Conservation (phyloP, 2,797 vertebrate genomes). For the Microcaecilia unicolor region DNA sequence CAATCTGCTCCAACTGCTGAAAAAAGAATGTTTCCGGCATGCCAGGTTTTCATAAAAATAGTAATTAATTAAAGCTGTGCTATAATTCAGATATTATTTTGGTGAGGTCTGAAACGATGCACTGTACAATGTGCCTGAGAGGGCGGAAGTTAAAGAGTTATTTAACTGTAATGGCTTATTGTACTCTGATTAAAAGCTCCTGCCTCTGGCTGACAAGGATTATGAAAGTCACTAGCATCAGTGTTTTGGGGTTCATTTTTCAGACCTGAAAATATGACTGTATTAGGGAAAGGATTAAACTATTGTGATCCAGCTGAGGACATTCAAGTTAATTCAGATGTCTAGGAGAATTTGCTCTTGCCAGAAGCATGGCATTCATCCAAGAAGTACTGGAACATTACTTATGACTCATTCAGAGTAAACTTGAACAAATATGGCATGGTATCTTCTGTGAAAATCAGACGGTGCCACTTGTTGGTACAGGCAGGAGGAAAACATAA, state of each 20-base stretch:
- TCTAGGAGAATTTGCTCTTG: conserved; percentile 45
- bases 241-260: conserved; percentile 20
- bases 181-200: conserved; percentile 2
- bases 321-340: conserved; percentile 44
- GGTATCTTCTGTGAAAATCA: conserved; percentile 47
- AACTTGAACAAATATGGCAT: conserved; percentile 65
- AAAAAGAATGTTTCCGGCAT: no score
- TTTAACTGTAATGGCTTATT: no score
- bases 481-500: no score
- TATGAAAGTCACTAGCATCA: neutral
- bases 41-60: no score
- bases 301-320: conserved; percentile 30
- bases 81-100: neutral
- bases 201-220: conserved; percentile 7
- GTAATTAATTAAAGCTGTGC: conserved; percentile 5
- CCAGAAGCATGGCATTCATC: conserved; percentile 40
- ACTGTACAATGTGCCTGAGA: no score
- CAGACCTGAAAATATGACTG: conserved; percentile 46
- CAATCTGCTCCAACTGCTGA: no score
- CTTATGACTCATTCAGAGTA: conserved; percentile 50
- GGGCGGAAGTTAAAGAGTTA: no score
- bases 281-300: conserved; percentile 57
- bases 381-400: conserved; percentile 36
- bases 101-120: no score
- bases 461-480: conserved; percentile 23